Conservation (phyloP, 2,113 vertebrate species). For the Microtus oregoni region DNA sequence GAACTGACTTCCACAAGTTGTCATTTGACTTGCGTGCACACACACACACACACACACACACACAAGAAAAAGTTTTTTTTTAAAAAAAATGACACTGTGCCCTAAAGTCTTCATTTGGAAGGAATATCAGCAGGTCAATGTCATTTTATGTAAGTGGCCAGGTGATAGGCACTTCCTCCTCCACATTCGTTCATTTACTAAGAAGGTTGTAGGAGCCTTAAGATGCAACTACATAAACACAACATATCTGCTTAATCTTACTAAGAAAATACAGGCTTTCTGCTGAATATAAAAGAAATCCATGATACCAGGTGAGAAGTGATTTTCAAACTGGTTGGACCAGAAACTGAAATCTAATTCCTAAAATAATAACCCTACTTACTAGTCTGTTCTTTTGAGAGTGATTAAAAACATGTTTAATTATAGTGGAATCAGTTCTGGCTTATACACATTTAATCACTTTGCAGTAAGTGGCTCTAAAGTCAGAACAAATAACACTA, state of each 20-base stretch:
- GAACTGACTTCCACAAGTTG: neutral
- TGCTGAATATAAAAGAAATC: constrained; percentile 59
- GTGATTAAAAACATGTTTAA: constrained; percentile 70
- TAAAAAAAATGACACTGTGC: neutral
- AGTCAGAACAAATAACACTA: constrained; percentile 69
- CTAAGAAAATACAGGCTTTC: constrained; percentile 58
- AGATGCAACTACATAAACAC: constrained; percentile 31
- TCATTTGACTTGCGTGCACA: neutral
- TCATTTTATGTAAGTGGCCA: neutral
- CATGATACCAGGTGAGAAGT: constrained; percentile 55
- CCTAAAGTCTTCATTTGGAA: constrained; percentile 48
- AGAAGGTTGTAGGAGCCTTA: neutral
- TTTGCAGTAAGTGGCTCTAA: constrained; percentile 66
- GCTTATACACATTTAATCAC: constrained; percentile 58
- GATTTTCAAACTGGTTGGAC: constrained; percentile 68
- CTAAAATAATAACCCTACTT: constrained; percentile 51
- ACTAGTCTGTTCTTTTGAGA: constrained; percentile 61
- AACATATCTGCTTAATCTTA: constrained; percentile 48
- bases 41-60: neutral
- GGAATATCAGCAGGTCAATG: constrained; percentile 31
- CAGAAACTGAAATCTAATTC: constrained; percentile 72
- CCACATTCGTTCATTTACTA: neutral
- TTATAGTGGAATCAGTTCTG: constrained; percentile 55
- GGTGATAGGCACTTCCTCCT: neutral
- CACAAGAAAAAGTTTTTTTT: neutral